A percentile compares a stretch with the other conserved stretches of the same genome.
These are phyloP conservation scores for Orchesella flavescens DNA, from an alignment of 2,888 invertebrate species.

Conservation along the genomic window DNA sequence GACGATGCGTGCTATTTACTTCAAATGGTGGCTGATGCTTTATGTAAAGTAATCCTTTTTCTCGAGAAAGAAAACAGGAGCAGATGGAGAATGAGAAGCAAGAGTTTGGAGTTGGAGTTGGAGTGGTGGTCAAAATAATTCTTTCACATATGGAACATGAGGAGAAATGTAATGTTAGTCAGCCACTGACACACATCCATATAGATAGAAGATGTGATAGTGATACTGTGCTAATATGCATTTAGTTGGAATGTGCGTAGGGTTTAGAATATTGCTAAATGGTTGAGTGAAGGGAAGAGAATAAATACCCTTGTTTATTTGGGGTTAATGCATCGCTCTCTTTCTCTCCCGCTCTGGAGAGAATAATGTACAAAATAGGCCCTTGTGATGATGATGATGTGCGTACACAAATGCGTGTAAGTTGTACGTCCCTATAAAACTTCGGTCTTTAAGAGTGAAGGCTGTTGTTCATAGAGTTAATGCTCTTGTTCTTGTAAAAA, in stretches of 20 bases:
- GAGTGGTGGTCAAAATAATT: constrained; percentile 36
- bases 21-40: constrained; percentile 12
- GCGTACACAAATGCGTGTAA: background rate
- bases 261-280: constrained; percentile 2
- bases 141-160: constrained; percentile 47
- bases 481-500: too few relatives aligned
- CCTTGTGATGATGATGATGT: constrained; percentile 21
- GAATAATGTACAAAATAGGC: constrained; percentile 44
- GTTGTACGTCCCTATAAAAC: background rate
- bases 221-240: background rate
- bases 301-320: constrained; percentile 58
- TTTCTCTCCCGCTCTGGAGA: constrained; percentile 14
- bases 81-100: background rate
- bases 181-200: background rate
- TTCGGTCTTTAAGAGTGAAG: background rate
- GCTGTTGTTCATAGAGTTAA: too few relatives aligned
- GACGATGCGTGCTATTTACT: constrained; percentile 36
- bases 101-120: too few relatives aligned
- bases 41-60: constrained; percentile 14
- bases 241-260: background rate
- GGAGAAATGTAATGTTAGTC: constrained; percentile 25
- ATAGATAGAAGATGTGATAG: background rate
- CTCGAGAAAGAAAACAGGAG: background rate
- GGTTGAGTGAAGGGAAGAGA: constrained; percentile 16
- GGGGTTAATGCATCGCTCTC: constrained; percentile 55